Conservation (phyloP, 2,797 vertebrate species). For the Rachycentron canadum region DNA sequence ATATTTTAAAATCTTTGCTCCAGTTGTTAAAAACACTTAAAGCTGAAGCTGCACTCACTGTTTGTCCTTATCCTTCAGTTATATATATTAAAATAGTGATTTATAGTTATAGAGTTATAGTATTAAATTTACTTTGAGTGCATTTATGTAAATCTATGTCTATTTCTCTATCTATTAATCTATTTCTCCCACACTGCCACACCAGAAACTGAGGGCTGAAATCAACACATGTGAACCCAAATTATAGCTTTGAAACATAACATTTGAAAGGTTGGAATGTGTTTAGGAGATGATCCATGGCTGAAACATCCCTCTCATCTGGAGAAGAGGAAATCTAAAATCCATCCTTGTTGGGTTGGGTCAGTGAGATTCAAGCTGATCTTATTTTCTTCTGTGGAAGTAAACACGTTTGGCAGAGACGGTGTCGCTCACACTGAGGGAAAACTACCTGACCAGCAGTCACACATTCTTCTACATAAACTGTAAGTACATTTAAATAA, state of each 20-base stretch:
- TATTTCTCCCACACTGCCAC: too few species aligned
- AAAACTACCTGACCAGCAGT: slow-evolving; percentile 14
- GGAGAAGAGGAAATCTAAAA: neutral
- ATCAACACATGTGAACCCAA: neutral
- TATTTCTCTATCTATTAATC: too few species aligned
- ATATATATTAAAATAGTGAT: neutral
- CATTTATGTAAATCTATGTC: neutral
- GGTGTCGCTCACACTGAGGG: neutral
- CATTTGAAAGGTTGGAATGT: neutral
- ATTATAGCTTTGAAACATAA: neutral
- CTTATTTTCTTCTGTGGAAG: slow-evolving; percentile 45
- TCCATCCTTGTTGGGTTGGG: slow-evolving; percentile 4
- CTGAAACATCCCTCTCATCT: neutral
- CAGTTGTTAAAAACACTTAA: neutral
- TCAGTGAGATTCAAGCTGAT: slow-evolving; percentile 16
- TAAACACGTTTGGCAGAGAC: slow-evolving; percentile 24
- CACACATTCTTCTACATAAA: neutral
- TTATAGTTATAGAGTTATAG: neutral
- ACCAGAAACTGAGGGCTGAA: too few species aligned
- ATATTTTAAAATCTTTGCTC: too few species aligned
- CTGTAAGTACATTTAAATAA: slow-evolving; percentile 49
- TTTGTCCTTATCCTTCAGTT: neutral
- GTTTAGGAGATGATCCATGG: too few species aligned
- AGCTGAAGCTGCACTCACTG: neutral
- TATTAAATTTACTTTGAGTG: neutral